Evolutionary conservation across 2,113 vertebrate genomes (phyloP), one percentile per base, ranked within the genome.

Genomic region (Cephalopterus ornatus): DNA sequence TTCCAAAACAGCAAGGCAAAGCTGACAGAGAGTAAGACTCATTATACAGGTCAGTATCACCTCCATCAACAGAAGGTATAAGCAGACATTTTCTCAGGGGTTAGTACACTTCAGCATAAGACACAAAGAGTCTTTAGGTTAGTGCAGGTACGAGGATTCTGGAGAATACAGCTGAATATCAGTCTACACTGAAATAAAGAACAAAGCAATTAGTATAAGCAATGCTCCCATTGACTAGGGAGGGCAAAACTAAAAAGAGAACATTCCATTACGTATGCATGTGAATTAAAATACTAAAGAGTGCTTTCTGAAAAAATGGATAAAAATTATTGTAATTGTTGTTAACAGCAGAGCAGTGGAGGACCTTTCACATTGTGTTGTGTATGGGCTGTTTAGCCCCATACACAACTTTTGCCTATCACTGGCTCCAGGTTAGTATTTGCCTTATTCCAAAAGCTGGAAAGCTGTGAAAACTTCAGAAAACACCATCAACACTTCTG

Each of bases 181-280:
- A 65, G 28, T 53, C 28, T 58, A 22, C 12, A 33, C 28, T 42
- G 68, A 91, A 92, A 94, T 26, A 68, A 85, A 76, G 23, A 72
- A 20, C 18, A 75, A 28, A 90, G 22, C 16, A 58, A 32, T 39
- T 46, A 88, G n/a, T 35, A 37, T 3, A 85, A n/a, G 20, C 55
- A 67, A 42, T 39, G 32, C 8, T 84, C 13, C 22, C 11, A 8
- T 35, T 49, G 66, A 68, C 28, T 37, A 56, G 12, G 14, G 23
- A 68, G 3, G 4, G 23, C n/a, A 85, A 71, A 87, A 14, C 47
- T 63, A 55, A 52, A 58, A 75, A 14, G 23, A 75, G 73, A 82
- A 23, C 14, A 26, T 63, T 39, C 22, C 37, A 5, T 56, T 77
- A 65, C 0, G 0, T 42, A 17, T 11, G 8, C 6, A 50, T 15